Base-by-base conservation (phyloP, 1,140 invertebrate genomes). In the Magallana gigas region DNA sequence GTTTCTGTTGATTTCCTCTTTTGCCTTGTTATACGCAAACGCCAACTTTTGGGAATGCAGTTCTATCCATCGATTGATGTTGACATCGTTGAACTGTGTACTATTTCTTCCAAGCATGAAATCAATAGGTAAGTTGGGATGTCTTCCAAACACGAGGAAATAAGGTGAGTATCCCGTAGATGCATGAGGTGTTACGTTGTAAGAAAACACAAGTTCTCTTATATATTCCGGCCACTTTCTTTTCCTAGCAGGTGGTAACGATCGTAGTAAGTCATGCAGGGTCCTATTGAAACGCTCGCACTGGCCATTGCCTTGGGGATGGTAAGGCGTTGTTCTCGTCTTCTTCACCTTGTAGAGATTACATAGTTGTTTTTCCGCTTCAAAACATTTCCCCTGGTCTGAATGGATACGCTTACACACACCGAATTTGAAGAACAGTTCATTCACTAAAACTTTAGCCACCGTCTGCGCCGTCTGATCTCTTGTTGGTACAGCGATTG, bases 271-370 rank as follows among this genome's bases (percentile, higher is more conserved):
- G 14, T 84, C 59, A 48, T 82, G 80, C 16, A 82, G 29, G 8
- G 85, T 82, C 23, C 62, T 58, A 60, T 87, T 87, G 18, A 87
- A 76, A 7, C 68, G n/a, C 68, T 9, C 29, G 8, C 8, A n/a
- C n/a, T n/a, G n/a, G n/a, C 68, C 68, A n/a, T 76, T 76, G 16
- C 7, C 68, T n/a, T 76, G 68, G 7, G 68, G 68, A n/a, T 76
- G 68, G 29, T 87, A 87, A 11, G 83, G 57, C 8, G 87, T 87
- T 14, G 87, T 87, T 23, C 87, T 57, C 14, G 59, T 64, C 58
- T 87, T 87, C 48, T 71, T 87, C 2, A 84, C 59, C 80, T 16
- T 56, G 58, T n/a, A n/a, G n/a, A n/a, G n/a, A n/a, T n/a, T n/a
- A n/a, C n/a, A n/a, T n/a, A n/a, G n/a, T n/a, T n/a, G 8, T 14